Conservation (phyloP, 2,888 invertebrate genomes). For the Pachliopta kotzebuea region DNA sequence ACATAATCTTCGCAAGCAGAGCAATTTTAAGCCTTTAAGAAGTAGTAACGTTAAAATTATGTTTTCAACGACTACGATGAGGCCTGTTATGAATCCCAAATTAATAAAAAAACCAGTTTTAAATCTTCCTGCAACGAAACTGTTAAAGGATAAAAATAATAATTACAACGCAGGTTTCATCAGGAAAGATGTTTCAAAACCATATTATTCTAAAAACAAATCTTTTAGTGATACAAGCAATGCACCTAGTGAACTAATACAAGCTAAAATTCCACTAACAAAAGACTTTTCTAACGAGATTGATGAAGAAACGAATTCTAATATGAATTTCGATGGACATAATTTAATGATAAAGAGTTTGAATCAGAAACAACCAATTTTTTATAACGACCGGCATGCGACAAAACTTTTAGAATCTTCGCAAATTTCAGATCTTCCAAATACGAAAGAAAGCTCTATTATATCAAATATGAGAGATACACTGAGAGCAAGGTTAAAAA, state of each 20-base stretch:
- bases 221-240: conserved; percentile 1
- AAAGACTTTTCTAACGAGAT: neutral
- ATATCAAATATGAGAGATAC: conserved; percentile 48
- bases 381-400: neutral
- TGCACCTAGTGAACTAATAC: conserved; percentile 24
- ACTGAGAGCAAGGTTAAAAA: conserved; percentile 15
- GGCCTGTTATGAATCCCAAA: conserved; percentile 20
- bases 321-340: neutral
- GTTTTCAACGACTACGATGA: conserved; percentile 35
- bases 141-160: conserved; percentile 6
- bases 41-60: conserved; percentile 45
- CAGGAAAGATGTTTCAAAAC: conserved; percentile 5
- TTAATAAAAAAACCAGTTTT: conserved; percentile 2
- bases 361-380: neutral
- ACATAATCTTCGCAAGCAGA: conserved; percentile 24
- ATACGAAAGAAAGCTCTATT: conserved; percentile 36
- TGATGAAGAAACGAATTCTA: neutral
- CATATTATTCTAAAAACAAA: conserved; percentile 2
- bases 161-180: neutral
- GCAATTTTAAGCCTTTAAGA: conserved; percentile 26
- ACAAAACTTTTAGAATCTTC: neutral
- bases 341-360: neutral
- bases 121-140: conserved; percentile 30
- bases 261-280: neutral
- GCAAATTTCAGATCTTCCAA: neutral